Evolutionary conservation across 2,888 invertebrate species (phyloP), one percentile per base, ranked within the genome.

Genomic region (Sympetrum striolatum): DNA sequence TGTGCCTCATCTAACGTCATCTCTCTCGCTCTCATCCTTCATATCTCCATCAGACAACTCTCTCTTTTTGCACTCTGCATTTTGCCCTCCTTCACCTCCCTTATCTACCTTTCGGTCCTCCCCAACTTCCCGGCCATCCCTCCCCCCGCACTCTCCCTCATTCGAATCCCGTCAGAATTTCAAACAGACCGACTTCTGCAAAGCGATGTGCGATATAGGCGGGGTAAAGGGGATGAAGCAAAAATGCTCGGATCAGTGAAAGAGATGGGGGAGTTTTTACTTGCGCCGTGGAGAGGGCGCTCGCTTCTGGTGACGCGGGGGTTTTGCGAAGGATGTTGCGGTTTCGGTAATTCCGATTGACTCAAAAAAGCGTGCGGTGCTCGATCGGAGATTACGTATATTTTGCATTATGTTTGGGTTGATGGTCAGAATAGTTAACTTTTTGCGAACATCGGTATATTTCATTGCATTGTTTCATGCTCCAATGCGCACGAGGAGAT

Each of bases 161-260:
- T 82, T 82, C 82, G 82, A 82, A 82, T 53, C 82, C 58, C 82
- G 82, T 18, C 82, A 53, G 82, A 82, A 82, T 82, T 82, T 82
- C 82, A 82, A 82, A 58, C 82, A 82, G 82, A 58, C 58, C 82
- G 82, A 58, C 82, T 82, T 14, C 48, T 81, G 53, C 82, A 35
- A 53, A 22, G 82, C 81, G 48, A 81, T 48, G 81, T 25, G 81
- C 53, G 81, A 81, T 48, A 48, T 48, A 81, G 48, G 80, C 8
- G 31, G 80, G 80, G 35, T 37, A 31, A 25, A 25, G 14, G 18
- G 39, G 39, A n/a, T 80, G 80, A n/a, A 4, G 81, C n/a, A 81
- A 14, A 44, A n/a, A 39, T 37, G 48, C 53, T 25, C 25, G 39
- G 44, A 73, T 73, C 73, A 31, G 31, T 31, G 31, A 73, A 73